Base-by-base conservation (phyloP, 2,113 vertebrate species). In the Phaethornis superciliosus region DNA sequence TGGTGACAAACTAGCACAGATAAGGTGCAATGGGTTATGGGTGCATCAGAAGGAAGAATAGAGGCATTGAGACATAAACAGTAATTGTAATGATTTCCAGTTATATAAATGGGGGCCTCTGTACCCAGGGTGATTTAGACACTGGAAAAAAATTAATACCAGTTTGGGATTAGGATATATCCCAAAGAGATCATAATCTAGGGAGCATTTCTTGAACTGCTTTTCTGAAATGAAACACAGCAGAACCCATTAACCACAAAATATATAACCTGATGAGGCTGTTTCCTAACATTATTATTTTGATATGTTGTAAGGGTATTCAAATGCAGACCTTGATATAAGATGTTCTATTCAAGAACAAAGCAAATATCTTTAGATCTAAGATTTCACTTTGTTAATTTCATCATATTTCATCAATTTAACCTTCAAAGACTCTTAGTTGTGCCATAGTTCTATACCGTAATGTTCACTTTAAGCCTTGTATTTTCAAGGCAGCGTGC, bases 221-320 rank as follows among this genome's bases (percentile, higher is more conserved):
- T 88, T 79, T 92, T 90, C 42, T 84, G 60, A 93, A 90, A 84
- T 78, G 69, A 95, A 95, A 60, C 26, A n/a, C 28, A 90, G 56
- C 52, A 95, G 77, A 92, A 56, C 40, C 51, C 16, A 28, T 68
- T 83, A 88, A 78, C 64, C 44, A 75, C 37, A 94, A 88, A 86
- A 86, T 81, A 52, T 60, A n/a, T 68, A 93, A 88, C 62, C 27
- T 68, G 33, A 52, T 49, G 26, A 13, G 30, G 2, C 11, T 72
- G 75, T 83, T 67, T 47, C 16, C 32, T 83, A 64, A 44, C 4
- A 44, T 13, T 83, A 12, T 64, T 70, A 60, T 78, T 96, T 92
- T 77, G 60, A 24, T 59, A 63, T 70, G 55, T 7, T 86, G 16
- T 52, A 72, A 78, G 52, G 44, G 1, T 37, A 91, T 90, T 92